These are phyloP conservation scores for Endotricha flammealis DNA, from an alignment of 2,888 invertebrate genomes.

Conservation along the genomic window DNA sequence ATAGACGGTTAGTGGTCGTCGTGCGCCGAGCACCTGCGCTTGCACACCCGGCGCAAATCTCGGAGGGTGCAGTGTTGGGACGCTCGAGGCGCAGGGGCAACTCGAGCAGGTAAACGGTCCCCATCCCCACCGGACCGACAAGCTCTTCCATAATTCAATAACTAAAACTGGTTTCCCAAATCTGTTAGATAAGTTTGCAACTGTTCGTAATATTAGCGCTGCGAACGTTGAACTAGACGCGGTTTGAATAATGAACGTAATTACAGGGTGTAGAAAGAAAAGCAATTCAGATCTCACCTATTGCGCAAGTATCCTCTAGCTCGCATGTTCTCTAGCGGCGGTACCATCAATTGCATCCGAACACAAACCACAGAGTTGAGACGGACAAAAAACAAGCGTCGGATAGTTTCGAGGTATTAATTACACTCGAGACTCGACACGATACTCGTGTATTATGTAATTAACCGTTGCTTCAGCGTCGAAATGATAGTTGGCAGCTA, in stretches of 20 bases:
- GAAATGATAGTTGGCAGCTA: slow-evolving; percentile 36
- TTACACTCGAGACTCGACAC: slow-evolving; percentile 40
- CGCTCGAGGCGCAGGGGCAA: slow-evolving; percentile 29
- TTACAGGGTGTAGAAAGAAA: slow-evolving; percentile 29
- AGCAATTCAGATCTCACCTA: slow-evolving; percentile 25
- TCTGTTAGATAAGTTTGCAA: slow-evolving; percentile 17
- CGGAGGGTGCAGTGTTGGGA: slow-evolving; percentile 55
- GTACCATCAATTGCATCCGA: slow-evolving; percentile 34
- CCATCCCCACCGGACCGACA: slow-evolving; percentile 28
- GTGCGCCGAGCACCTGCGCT: slow-evolving; percentile 67
- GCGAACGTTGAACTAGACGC: slow-evolving; percentile 21
- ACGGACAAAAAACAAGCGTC: slow-evolving; percentile 48
- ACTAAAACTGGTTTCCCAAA: slow-evolving; percentile 37
- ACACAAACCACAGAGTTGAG: slow-evolving; percentile 43
- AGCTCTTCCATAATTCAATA: slow-evolving; percentile 30
- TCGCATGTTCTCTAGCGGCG: slow-evolving; percentile 31
- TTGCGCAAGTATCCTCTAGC: slow-evolving; percentile 34
- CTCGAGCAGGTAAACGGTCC: slow-evolving; percentile 64
- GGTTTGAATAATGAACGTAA: slow-evolving; percentile 32
- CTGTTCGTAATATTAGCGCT: slow-evolving; percentile 6
- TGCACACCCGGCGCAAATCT: slow-evolving; percentile 66
- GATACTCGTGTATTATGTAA: slow-evolving; percentile 45
- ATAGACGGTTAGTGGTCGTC: slow-evolving; percentile 54
- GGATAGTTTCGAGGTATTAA: slow-evolving; percentile 54
- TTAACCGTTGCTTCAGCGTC: slow-evolving; percentile 38